A percentile compares a stretch with the other conserved stretches of the same genome.
Evolutionary conservation across 2,797 vertebrate genomes (phyloP).

Genomic region (Typhlichthys eigenmanni): DNA sequence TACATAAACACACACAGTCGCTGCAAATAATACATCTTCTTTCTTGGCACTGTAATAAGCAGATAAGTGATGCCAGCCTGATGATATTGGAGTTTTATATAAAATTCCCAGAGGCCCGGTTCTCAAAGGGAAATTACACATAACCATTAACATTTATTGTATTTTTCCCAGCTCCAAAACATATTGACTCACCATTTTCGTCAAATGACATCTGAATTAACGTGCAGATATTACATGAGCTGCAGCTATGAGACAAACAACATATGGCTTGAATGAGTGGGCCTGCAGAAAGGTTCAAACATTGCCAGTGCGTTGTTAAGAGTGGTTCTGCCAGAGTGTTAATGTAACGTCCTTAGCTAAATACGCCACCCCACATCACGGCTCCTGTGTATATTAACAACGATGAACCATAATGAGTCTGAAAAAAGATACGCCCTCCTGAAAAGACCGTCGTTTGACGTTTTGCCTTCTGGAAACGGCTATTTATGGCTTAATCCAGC

Average conservation of each 20-base stretch:
- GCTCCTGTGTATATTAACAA: conserved; percentile 42
- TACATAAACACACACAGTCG: not conserved
- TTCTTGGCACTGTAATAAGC: not conserved
- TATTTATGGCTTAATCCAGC: conserved; percentile 16
- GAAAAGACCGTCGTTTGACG: conserved; percentile 10
- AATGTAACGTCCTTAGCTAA: conserved; percentile 63
- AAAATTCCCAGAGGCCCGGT: not conserved
- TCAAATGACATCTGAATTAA: conserved; percentile 29
- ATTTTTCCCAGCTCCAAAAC: conserved; percentile 8
- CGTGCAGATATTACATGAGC: conserved; percentile 24
- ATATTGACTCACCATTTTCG: conserved; percentile 16
- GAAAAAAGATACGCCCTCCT: conserved; percentile 42
- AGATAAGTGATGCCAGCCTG: not conserved
- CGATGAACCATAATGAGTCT: conserved; percentile 49
- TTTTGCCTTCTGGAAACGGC: conserved; percentile 16
- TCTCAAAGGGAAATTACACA: conserved; percentile 11
- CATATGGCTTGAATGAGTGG: conserved; percentile 47
- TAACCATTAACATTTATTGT: not conserved
- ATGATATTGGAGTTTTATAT: not conserved
- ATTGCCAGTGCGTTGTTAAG: conserved; percentile 48
- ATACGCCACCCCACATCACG: conserved; percentile 53
- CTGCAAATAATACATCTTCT: not conserved
- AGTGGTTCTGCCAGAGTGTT: conserved; percentile 35
- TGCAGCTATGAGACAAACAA: conserved; percentile 34
- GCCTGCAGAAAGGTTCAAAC: not conserved